phyloP scores from a whole-genome alignment of 2,888 invertebrate genomes.

The Oscheius myriophilus region DNA sequence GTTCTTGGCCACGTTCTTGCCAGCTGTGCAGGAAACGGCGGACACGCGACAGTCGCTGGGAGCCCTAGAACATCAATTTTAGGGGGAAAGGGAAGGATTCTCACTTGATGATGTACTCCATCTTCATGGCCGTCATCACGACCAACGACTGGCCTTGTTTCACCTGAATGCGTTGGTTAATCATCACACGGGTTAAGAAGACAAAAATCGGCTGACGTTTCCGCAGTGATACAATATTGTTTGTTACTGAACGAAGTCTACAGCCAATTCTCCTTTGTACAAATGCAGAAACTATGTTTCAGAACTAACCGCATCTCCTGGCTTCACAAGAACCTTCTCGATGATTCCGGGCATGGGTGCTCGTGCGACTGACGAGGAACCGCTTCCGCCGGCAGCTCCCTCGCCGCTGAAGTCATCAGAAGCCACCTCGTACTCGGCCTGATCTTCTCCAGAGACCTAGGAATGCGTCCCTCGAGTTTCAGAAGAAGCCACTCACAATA shows the following conservation, averaged over 20 bases:
- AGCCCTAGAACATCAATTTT: conserved; percentile 68
- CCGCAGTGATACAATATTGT: too few relatives aligned
- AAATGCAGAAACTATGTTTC: background rate
- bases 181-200: background rate
- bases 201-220: too few relatives aligned
- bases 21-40: conserved; percentile 57
- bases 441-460: conserved; percentile 54
- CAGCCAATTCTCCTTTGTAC: background rate
- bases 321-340: conserved; percentile 85
- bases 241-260: too few relatives aligned
- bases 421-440: conserved; percentile 46
- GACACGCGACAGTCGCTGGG: conserved; percentile 59
- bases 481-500: conserved; percentile 35
- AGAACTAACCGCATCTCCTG: conserved; percentile 80
- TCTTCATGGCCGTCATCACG: conserved; percentile 98
- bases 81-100: background rate
- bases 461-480: background rate
- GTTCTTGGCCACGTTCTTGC: conserved; percentile 65
- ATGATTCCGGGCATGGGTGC: conserved; percentile 97
- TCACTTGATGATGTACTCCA: conserved; percentile 89
- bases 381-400: conserved; percentile 33
- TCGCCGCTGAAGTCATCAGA: conserved; percentile 24
- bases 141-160: conserved; percentile 84
- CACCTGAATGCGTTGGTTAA: conserved; percentile 29
- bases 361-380: conserved; percentile 68